A percentile compares a stretch with the other conserved stretches of the same genome.
Conservation (phyloP, 2,113 vertebrate species). For the Reinhardtius hippoglossoides region DNA sequence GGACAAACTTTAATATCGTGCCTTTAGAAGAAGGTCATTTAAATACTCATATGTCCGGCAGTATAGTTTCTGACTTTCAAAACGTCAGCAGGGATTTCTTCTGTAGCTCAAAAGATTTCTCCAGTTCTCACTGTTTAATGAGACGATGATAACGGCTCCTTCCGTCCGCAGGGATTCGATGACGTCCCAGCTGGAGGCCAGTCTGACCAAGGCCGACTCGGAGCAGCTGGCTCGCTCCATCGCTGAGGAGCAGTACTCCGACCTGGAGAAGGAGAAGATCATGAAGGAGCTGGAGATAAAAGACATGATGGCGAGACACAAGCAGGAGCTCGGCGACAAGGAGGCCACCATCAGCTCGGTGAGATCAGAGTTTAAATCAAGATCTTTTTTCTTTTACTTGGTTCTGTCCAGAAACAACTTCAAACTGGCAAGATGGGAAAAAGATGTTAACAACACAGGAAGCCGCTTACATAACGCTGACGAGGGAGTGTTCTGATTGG, state of each 20-base stretch:
- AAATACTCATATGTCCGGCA: conserved; percentile 5
- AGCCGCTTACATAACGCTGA: not conserved
- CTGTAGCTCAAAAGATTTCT: not conserved
- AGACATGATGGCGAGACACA: conserved; percentile 95
- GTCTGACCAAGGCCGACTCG: conserved; percentile 93
- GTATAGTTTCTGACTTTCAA: not conserved
- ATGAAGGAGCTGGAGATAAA: conserved; percentile 98
- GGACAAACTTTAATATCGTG: not conserved
- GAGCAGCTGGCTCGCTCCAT: conserved; percentile 95
- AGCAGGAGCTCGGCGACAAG: conserved; percentile 93
- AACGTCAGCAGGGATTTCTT: not conserved
- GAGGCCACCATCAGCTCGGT: conserved; percentile 94
- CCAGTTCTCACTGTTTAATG: not conserved
- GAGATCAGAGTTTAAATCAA: conserved; percentile 59
- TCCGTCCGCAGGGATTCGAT: conserved; percentile 87
- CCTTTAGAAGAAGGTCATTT: conserved; percentile 16
- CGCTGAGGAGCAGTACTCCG: conserved; percentile 94
- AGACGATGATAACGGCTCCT: not conserved
- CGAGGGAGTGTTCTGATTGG: not conserved
- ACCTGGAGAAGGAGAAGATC: conserved; percentile 97
- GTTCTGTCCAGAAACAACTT: not conserved
- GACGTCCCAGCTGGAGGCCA: conserved; percentile 91
- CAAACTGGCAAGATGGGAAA: not conserved
- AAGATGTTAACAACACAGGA: too few species aligned
- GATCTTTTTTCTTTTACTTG: not conserved